These are phyloP conservation scores for Andrena camellia DNA, from an alignment of 2,888 invertebrate species.

Conservation along the genomic window DNA sequence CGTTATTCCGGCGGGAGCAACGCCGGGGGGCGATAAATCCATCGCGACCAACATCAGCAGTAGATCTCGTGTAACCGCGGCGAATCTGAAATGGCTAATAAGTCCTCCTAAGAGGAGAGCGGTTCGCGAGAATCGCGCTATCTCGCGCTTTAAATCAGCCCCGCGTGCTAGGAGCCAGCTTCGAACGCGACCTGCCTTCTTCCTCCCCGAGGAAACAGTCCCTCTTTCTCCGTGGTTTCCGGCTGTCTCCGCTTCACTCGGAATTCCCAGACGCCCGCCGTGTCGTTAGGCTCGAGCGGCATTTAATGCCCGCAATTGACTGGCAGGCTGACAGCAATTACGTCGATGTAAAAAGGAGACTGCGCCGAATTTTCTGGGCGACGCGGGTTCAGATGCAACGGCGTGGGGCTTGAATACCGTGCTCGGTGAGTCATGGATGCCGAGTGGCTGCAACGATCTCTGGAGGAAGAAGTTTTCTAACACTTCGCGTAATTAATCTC, in stretches of 20 bases:
- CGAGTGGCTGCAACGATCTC: no score
- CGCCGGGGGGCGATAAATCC: constrained; percentile 39
- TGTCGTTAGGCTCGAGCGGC: constrained; percentile 50
- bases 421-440: no score
- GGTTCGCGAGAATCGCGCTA: constrained; percentile 19
- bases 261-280: constrained; percentile 68
- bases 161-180: neutral
- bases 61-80: constrained; percentile 23
- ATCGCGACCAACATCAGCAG: constrained; percentile 11
- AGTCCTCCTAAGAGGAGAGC: constrained; percentile 37
- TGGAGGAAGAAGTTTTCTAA: no score
- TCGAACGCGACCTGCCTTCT: neutral
- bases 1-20: constrained; percentile 22
- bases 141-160: constrained; percentile 34
- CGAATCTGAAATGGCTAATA: constrained; percentile 53
- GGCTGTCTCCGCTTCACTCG: neutral
- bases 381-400: no score
- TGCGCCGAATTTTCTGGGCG: constrained; percentile 28
- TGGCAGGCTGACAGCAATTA: constrained; percentile 57
- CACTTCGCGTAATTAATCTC: no score
- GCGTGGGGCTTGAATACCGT: no score
- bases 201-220: neutral
- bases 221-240: neutral
- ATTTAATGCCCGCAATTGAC: constrained; percentile 64
- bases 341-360: constrained; percentile 26